A percentile compares a stretch with the other conserved stretches of the same genome.
phyloP scores from a whole-genome alignment of 2,113 vertebrate species.

The Megaptera novaeangliae region DNA sequence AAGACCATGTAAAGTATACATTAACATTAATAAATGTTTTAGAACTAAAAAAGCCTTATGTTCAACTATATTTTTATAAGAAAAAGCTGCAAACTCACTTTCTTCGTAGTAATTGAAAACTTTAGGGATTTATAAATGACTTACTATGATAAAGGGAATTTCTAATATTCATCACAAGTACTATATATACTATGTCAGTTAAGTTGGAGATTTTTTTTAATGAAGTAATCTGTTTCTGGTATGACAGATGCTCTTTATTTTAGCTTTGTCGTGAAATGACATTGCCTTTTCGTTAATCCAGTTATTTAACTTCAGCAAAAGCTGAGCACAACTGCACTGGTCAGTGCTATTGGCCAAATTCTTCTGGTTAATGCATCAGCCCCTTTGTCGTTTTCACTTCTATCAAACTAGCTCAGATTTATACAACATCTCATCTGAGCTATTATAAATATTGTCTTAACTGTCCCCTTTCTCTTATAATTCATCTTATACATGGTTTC shows the following conservation, averaged over 20 bases:
- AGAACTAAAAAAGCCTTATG: neutral
- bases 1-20: neutral
- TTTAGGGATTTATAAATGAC: neutral
- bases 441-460: neutral
- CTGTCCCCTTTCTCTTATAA: neutral
- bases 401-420: neutral
- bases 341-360: neutral
- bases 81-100: neutral
- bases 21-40: constrained; percentile 31
- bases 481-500: neutral
- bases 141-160: neutral
- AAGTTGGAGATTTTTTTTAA: neutral
- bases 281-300: neutral
- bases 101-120: accelerated
- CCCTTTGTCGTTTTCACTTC: neutral
- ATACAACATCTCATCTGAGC: neutral
- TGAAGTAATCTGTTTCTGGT: neutral
- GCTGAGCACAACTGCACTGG: neutral
- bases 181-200: neutral
- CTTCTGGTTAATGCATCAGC: neutral
- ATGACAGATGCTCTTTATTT: neutral
- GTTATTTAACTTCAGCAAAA: neutral
- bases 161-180: neutral
- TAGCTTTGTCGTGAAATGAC: neutral
- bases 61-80: neutral